Percentiles rank a stretch among this genome's conserved stretches.
Conservation (phyloP, 1,140 invertebrate species). For the Hypothenemus hampei region DNA sequence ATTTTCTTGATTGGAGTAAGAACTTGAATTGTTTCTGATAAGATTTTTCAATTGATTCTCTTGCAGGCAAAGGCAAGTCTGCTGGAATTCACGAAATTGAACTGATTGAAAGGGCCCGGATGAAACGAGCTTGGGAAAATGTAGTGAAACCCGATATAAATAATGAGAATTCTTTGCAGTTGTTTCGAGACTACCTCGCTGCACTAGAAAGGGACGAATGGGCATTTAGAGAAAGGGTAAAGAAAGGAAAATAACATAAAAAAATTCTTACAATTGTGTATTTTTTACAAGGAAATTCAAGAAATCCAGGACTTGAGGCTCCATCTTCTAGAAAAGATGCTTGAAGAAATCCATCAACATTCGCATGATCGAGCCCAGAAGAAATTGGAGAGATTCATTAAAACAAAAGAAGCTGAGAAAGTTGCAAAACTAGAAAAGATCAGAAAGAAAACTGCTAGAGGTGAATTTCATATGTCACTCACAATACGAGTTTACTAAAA, state of each 20-base stretch:
- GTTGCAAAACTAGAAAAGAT: constrained; percentile 46
- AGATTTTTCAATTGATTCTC: too few species aligned
- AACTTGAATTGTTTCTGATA: too few species aligned
- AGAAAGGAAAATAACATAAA: not conserved
- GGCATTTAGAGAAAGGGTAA: constrained; percentile 58
- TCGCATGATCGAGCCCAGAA: constrained; percentile 42
- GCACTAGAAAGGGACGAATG: constrained; percentile 62
- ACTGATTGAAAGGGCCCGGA: constrained; percentile 57
- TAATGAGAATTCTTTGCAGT: constrained; percentile 48
- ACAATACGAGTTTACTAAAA: not conserved
- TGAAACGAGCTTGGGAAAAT: constrained; percentile 54
- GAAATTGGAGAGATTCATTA: constrained; percentile 48
- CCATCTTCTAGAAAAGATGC: constrained; percentile 48
- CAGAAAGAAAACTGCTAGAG: constrained; percentile 46
- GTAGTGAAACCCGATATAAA: constrained; percentile 40
- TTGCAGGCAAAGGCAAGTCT: constrained; percentile 51
- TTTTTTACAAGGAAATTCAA: constrained; percentile 55
- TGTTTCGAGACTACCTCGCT: constrained; percentile 53
- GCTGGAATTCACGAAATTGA: constrained; percentile 59
- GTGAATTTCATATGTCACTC: constrained; percentile 29
- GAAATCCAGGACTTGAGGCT: constrained; percentile 55
- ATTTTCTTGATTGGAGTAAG: constrained; percentile 59
- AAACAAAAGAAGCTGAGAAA: constrained; percentile 46
- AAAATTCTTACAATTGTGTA: not conserved
- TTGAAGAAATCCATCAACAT: constrained; percentile 42